Evolutionary conservation across 2,797 vertebrate genomes (phyloP).

Genomic region (Sciaenops ocellatus): DNA sequence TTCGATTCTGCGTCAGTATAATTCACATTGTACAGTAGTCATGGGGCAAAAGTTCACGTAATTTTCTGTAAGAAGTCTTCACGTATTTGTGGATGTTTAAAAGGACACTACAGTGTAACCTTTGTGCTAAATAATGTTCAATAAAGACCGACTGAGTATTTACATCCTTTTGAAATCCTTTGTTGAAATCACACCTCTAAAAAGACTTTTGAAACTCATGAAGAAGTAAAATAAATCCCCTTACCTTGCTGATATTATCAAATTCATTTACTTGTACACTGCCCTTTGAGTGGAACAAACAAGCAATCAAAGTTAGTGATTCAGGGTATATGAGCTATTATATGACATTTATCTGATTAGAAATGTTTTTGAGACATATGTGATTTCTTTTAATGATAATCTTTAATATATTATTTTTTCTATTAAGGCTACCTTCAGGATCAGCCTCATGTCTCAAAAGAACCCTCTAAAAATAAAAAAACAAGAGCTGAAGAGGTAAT

Average conservation of each 20-base stretch:
- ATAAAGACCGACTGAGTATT: background rate
- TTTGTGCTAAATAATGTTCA: constrained; percentile 18
- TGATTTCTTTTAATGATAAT: background rate
- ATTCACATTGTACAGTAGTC: constrained; percentile 36
- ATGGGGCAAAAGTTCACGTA: constrained; percentile 56
- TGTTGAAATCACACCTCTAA: background rate
- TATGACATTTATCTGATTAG: constrained; percentile 42
- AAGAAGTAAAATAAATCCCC: background rate
- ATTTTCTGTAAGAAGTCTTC: constrained; percentile 18
- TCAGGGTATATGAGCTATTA: constrained; percentile 27
- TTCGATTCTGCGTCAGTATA: constrained; percentile 38
- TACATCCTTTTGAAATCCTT: background rate
- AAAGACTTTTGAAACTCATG: background rate
- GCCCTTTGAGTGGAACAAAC: constrained; percentile 34
- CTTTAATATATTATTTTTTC: background rate
- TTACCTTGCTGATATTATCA: background rate
- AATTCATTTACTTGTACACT: constrained; percentile 15
- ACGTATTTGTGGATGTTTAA: background rate
- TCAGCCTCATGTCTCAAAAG: background rate
- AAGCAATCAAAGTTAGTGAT: constrained; percentile 55
- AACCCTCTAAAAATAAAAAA: constrained; percentile 35
- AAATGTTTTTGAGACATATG: background rate
- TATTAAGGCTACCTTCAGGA: background rate
- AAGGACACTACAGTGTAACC: background rate
- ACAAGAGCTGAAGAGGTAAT: constrained; percentile 9